Percentiles rank a stretch among this genome's conserved stretches.
phyloP scores from a whole-genome alignment of 2,888 invertebrate genomes.

The Gibbula magus region DNA sequence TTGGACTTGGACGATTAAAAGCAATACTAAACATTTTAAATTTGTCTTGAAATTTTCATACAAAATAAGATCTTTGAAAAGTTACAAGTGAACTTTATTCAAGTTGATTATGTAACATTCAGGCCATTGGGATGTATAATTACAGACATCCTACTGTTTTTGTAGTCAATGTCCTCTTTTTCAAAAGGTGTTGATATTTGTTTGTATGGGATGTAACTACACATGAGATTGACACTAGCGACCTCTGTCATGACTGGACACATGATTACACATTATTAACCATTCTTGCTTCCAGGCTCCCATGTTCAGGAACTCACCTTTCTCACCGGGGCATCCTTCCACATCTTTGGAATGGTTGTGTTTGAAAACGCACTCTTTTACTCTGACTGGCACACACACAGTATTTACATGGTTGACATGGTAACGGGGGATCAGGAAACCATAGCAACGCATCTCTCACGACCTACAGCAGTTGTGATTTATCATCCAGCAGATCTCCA shows the following conservation, averaged over 20 bases:
- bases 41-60: too few relatives aligned
- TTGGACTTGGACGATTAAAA: too few relatives aligned
- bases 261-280: not conserved
- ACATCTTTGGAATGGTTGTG: constrained; percentile 57
- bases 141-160: too few relatives aligned
- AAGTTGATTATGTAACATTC: too few relatives aligned
- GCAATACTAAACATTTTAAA: too few relatives aligned
- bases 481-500: constrained; percentile 53
- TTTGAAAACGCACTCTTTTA: constrained; percentile 53
- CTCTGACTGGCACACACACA: constrained; percentile 57
- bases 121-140: too few relatives aligned
- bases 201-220: too few relatives aligned
- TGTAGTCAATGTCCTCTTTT: too few relatives aligned
- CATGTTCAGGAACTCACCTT: constrained; percentile 45
- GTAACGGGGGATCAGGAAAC: constrained; percentile 49
- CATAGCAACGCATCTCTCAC: constrained; percentile 51
- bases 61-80: too few relatives aligned
- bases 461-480: constrained; percentile 56
- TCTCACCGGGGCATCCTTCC: constrained; percentile 44
- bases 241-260: not conserved
- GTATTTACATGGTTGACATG: constrained; percentile 58
- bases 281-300: constrained; percentile 37
- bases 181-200: too few relatives aligned
- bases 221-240: too few relatives aligned
- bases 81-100: too few relatives aligned